A percentile compares a stretch with the other conserved stretches of the same genome.
These are phyloP conservation scores for Lontra canadensis DNA, from an alignment of 2,113 vertebrate species.

Conservation along the genomic window DNA sequence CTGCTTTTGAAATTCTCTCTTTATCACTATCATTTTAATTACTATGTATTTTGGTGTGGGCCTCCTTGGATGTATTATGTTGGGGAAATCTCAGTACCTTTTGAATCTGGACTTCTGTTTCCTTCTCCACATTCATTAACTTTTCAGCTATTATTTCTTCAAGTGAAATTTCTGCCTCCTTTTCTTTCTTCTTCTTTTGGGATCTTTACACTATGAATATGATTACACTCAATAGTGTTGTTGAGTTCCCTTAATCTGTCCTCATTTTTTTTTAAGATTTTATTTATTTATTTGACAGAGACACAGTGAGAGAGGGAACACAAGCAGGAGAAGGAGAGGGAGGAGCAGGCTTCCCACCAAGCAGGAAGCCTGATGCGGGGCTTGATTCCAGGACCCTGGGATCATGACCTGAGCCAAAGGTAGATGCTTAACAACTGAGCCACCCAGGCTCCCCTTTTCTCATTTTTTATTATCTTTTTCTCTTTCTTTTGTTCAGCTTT, in stretches of 20 bases:
- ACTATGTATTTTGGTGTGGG: neutral
- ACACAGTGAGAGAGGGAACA: too few species aligned
- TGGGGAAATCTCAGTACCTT: neutral
- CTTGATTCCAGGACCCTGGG: too few species aligned
- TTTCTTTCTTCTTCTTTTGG: neutral
- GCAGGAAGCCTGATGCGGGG: too few species aligned
- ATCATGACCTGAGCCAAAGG: too few species aligned
- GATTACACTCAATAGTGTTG: neutral
- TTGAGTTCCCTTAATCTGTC: neutral
- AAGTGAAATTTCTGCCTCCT: neutral
- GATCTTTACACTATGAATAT: neutral
- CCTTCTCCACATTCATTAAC: neutral
- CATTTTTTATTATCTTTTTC: neutral
- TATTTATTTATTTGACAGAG: too few species aligned
- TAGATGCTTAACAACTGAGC: too few species aligned
- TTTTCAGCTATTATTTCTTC: neutral
- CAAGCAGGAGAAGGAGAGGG: too few species aligned
- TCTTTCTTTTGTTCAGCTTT: neutral
- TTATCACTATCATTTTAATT: neutral
- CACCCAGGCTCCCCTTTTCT: too few species aligned
- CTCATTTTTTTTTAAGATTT: neutral
- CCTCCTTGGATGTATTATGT: neutral
- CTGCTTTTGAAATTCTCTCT: neutral
- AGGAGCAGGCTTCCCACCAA: too few species aligned
- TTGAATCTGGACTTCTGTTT: neutral